Evolutionary conservation across 2,113 vertebrate genomes (phyloP).

Genomic region (Quiscalus mexicanus): DNA sequence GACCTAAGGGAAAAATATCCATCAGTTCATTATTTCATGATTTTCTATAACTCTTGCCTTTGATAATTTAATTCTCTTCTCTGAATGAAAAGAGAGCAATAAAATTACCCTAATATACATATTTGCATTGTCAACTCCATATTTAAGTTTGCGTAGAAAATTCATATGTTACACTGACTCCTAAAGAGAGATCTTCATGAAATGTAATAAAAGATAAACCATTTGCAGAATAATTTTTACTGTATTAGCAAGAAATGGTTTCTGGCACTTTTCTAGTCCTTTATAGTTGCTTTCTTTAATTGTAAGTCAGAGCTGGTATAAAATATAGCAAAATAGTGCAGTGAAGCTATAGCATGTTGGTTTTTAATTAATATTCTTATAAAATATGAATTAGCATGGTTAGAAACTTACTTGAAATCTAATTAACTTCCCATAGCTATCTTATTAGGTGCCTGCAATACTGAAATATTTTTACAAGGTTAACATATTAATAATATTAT

Average conservation of each 20-base stretch:
- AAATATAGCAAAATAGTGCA: conserved; percentile 61
- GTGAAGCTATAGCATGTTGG: conserved; percentile 42
- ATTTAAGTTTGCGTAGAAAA: conserved; percentile 17
- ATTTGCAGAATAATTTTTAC: conserved; percentile 39
- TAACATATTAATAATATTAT: conserved; percentile 74
- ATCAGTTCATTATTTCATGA: neutral
- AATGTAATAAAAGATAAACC: conserved; percentile 17
- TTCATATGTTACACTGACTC: neutral
- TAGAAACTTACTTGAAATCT: conserved; percentile 73
- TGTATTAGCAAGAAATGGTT: conserved; percentile 55
- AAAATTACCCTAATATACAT: neutral
- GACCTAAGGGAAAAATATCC: neutral
- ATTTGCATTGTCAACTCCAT: neutral
- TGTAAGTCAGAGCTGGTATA: conserved; percentile 59
- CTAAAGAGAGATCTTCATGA: neutral
- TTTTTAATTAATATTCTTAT: conserved; percentile 77
- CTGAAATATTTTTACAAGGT: conserved; percentile 67
- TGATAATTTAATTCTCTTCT: neutral
- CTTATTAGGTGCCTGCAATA: conserved; percentile 49
- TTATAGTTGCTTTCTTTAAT: conserved; percentile 64
- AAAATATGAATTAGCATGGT: conserved; percentile 77
- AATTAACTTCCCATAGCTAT: conserved; percentile 75
- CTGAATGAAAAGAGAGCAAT: conserved; percentile 7
- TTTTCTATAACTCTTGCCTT: neutral
- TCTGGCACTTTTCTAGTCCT: conserved; percentile 50